A percentile compares a stretch with the other conserved stretches of the same genome.
Evolutionary conservation across 1,140 invertebrate genomes (phyloP).

Genomic region (Musca vetustissima): DNA sequence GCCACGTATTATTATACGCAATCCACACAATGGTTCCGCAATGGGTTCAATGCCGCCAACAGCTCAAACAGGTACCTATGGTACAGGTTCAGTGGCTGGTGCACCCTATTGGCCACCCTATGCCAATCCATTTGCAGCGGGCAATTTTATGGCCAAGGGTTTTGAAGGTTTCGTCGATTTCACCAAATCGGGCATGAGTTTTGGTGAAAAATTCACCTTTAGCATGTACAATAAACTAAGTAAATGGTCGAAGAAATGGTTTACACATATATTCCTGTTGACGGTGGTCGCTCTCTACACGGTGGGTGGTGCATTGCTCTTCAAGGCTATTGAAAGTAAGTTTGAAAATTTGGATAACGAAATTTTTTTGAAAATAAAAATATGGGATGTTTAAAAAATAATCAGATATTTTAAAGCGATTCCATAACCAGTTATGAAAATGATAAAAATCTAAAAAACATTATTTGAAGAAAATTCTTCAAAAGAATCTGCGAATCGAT

Average conservation of each 20-base stretch:
- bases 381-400: no score
- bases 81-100: background rate
- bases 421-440: no score
- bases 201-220: constrained; percentile 77
- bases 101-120: constrained; percentile 50
- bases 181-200: constrained; percentile 77
- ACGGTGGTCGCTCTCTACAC: constrained; percentile 76
- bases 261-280: constrained; percentile 83
- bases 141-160: constrained; percentile 74
- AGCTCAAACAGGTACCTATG: constrained; percentile 30
- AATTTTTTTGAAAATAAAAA: no score
- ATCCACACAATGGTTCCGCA: constrained; percentile 31
- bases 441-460: no score
- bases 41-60: constrained; percentile 41
- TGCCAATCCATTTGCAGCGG: constrained; percentile 65
- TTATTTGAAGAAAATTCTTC: no score
- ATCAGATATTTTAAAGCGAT: no score
- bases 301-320: constrained; percentile 74
- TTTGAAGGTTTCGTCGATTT: constrained; percentile 76
- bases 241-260: constrained; percentile 78
- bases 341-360: no score
- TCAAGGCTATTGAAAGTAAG: constrained; percentile 74
- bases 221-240: constrained; percentile 78
- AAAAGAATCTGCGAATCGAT: no score
- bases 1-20: constrained; percentile 43